phyloP scores from a whole-genome alignment of 2,113 vertebrate genomes.

The Amphiprion ocellaris region DNA sequence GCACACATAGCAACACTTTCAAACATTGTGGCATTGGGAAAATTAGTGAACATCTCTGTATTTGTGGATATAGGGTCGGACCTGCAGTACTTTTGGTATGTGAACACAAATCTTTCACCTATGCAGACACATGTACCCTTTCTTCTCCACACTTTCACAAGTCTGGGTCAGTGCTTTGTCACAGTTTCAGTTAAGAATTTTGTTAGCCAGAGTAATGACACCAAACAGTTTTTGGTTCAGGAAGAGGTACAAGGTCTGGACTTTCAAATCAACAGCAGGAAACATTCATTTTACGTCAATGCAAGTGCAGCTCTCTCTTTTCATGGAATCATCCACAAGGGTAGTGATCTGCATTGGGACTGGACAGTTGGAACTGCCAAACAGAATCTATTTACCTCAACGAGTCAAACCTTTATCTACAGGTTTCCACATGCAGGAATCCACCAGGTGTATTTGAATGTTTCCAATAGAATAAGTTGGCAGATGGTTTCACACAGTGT shows the following conservation, averaged over 20 bases:
- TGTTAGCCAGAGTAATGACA: conserved; percentile 70
- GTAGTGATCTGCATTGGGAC: conserved; percentile 77
- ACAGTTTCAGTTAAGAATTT: conserved; percentile 78
- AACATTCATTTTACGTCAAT: conserved; percentile 66
- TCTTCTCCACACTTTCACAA: conserved; percentile 73
- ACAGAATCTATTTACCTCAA: conserved; percentile 17
- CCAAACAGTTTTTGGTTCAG: conserved; percentile 74
- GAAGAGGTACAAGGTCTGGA: conserved; percentile 76
- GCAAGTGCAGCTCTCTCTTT: conserved; percentile 57
- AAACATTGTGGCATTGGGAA: conserved; percentile 57
- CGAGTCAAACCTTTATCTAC: conserved; percentile 58
- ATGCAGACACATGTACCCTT: conserved; percentile 63
- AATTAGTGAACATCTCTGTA: conserved; percentile 75
- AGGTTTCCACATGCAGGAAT: conserved; percentile 68
- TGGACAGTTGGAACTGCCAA: conserved; percentile 68
- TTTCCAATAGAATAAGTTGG: conserved; percentile 84
- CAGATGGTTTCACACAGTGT: conserved; percentile 70
- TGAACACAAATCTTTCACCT: conserved; percentile 41
- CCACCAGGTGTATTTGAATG: conserved; percentile 78
- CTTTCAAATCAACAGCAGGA: conserved; percentile 68
- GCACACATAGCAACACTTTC: conserved; percentile 60
- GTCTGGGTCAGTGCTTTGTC: conserved; percentile 64
- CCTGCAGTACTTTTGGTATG: conserved; percentile 81
- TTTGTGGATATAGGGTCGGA: conserved; percentile 74
- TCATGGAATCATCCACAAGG: conserved; percentile 61